Evolutionary conservation across 2,113 vertebrate species (phyloP), one percentile per base, ranked within the genome.

Genomic region (Indri indri): DNA sequence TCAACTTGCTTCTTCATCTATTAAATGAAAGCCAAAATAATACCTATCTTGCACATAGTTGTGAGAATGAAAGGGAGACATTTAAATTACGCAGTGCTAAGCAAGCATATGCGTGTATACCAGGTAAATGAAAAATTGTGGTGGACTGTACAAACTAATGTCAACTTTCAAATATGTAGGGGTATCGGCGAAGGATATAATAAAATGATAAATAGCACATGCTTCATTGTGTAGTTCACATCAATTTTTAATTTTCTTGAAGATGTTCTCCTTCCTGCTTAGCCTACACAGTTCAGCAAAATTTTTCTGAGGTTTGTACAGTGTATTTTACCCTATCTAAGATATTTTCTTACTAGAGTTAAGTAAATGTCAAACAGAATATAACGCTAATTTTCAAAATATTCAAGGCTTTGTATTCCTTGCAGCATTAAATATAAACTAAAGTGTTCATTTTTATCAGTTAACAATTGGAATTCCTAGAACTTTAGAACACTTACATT

Each of bases 401-500:
- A 77, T 13, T 30, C 42, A 50, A 40, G 18, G 13, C 9, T 59
- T 50, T 80, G 23, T n/a, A 65, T 34, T 82, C 32, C 54, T 79
- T 14, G 3, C 32, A 61, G 90, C 42, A 88, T 23, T 92, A 70
- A 74, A 32, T 42, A 76, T n/a, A 84, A 93, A 37, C 34, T 59
- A 61, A 70, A 45, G 4, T 25, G n/a, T 27, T 86, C 59, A 30
- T 40, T 95, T 82, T 59, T 57, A 77, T 50, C 42, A 42, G 23
- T 73, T 61, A 90, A 50, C 54, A 84, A 77, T 34, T 18, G 2
- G 3, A 95, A 94, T 90, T 85, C 45, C 65, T 79, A 84, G 3
- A 92, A 91, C 63, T 93, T 94, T 0, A 86, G 13, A 88, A 93
- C 40, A 74, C 54, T 76, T 63, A 65, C 86, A 91, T 95, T 94